These are phyloP conservation scores for Drosophila guanche DNA, from an alignment of 1,140 invertebrate genomes.

Conservation along the genomic window DNA sequence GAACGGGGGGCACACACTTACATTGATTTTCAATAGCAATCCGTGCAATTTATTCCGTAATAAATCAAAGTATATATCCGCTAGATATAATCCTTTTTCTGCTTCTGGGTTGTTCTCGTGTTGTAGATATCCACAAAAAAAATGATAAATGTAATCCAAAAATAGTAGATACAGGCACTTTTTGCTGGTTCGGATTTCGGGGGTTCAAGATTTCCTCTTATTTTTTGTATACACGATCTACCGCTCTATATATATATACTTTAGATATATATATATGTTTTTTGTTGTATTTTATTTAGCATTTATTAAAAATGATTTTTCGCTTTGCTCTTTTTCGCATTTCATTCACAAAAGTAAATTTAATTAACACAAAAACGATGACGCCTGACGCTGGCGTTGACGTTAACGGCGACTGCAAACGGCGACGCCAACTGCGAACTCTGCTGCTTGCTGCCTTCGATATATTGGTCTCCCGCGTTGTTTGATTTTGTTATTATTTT, in stretches of 20 bases:
- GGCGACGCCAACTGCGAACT: constrained; percentile 5
- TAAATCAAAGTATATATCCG: constrained; percentile 33
- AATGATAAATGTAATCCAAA: constrained; percentile 35
- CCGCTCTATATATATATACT: constrained; percentile 18
- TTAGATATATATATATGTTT: constrained; percentile 21
- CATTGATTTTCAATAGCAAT: constrained; percentile 83
- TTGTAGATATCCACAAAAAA: constrained; percentile 52
- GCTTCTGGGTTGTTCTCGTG: constrained; percentile 2
- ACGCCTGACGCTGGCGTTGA: constrained; percentile 18
- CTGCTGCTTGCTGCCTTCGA: too few species aligned
- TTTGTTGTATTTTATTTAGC: constrained; percentile 72
- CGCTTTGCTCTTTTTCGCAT: constrained; percentile 81
- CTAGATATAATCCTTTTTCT: constrained; percentile 43
- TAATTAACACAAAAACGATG: constrained; percentile 77
- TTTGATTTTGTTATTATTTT: constrained; percentile 57
- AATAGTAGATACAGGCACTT: constrained; percentile 8
- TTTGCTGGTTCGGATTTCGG: constrained; percentile 34
- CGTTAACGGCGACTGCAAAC: too few species aligned
- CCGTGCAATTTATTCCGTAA: constrained; percentile 56
- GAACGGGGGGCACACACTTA: constrained; percentile 41
- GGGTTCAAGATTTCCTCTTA: constrained; percentile 18
- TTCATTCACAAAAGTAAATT: constrained; percentile 83
- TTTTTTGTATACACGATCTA: constrained; percentile 44
- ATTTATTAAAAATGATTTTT: constrained; percentile 80
- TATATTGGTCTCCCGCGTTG: constrained; percentile 4